Conservation (phyloP, 2,113 vertebrate species). For the Perccottus glenii region DNA sequence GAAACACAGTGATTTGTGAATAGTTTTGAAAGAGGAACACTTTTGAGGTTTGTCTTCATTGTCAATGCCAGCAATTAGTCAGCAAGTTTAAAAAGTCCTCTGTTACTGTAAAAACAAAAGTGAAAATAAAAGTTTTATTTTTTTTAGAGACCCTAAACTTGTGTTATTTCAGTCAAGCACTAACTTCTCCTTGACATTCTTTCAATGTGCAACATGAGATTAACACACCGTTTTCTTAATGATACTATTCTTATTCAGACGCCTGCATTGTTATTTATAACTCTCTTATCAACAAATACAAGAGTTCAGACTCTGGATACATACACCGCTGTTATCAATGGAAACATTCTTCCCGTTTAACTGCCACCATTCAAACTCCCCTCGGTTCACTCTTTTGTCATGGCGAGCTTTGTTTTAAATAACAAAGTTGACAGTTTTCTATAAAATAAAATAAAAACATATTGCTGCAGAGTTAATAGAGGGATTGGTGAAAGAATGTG, state of each 20-base stretch:
- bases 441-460: background rate
- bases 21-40: constrained; percentile 15
- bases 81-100: constrained; percentile 6
- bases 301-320: constrained; percentile 56
- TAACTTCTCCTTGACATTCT: constrained; percentile 11
- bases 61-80: background rate
- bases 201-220: constrained; percentile 8
- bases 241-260: constrained; percentile 36
- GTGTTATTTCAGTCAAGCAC: background rate
- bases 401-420: background rate
- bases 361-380: background rate
- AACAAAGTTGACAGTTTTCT: background rate
- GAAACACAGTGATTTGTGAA: constrained; percentile 11
- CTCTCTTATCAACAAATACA: constrained; percentile 56
- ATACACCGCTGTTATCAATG: constrained; percentile 70
- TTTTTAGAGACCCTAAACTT: too few relatives aligned
- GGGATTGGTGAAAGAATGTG: too few relatives aligned
- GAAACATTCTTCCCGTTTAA: constrained; percentile 64
- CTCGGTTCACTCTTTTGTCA: too few relatives aligned
- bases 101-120: too few relatives aligned
- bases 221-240: constrained; percentile 30
- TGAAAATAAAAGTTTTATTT: too few relatives aligned
- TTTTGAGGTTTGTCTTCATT: background rate
- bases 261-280: constrained; percentile 40
- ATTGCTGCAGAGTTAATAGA: background rate